Conservation (phyloP, 1,140 invertebrate species). For the Linepithema humile region DNA sequence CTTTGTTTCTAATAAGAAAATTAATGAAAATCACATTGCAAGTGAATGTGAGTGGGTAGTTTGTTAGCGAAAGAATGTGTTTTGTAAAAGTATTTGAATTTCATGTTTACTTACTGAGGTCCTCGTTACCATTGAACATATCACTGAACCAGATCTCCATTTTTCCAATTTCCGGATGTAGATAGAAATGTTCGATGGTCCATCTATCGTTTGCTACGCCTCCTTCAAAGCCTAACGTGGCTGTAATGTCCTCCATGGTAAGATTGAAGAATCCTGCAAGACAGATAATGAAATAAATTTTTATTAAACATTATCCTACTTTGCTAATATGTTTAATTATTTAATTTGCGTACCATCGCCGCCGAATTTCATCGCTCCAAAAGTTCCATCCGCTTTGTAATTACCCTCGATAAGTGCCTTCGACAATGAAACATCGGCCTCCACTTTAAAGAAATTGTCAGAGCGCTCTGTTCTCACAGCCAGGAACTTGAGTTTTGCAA, state of each 20-base stretch:
- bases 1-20: not conserved
- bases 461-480: conserved; percentile 84
- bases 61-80: not conserved
- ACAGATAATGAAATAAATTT: not conserved
- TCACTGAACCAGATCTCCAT: conserved; percentile 85
- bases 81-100: not conserved
- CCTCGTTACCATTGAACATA: conserved; percentile 85
- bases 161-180: conserved; percentile 86
- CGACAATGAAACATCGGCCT: conserved; percentile 84
- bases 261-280: conserved; percentile 79
- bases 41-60: too few species aligned
- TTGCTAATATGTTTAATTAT: not conserved
- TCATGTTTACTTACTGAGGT: conserved; percentile 84
- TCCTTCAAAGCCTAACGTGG: conserved; percentile 75
- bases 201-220: conserved; percentile 77
- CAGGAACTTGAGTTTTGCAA: conserved; percentile 82
- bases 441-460: conserved; percentile 84
- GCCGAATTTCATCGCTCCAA: conserved; percentile 83
- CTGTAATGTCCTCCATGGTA: conserved; percentile 76
- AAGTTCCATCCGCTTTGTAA: conserved; percentile 83
- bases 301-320: too few species aligned
- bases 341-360: conserved; percentile 80
- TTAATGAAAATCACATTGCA: not conserved
- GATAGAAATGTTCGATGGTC: conserved; percentile 86
- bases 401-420: conserved; percentile 82